phyloP scores from a whole-genome alignment of 2,888 invertebrate genomes.

The Drosophila subsilvestris region DNA sequence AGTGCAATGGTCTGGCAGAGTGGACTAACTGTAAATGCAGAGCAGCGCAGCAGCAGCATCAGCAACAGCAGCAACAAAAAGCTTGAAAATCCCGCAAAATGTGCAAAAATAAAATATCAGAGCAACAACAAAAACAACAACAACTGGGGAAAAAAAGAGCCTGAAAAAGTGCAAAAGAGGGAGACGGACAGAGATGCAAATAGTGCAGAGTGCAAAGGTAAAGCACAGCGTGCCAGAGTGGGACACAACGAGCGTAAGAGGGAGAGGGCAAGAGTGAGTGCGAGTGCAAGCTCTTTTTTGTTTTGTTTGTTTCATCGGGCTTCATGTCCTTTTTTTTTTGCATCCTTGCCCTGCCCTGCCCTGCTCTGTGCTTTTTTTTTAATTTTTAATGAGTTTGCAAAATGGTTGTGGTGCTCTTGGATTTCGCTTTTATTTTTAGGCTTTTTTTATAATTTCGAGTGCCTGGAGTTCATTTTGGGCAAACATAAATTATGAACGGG shows the following conservation, averaged over 20 bases:
- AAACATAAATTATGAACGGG: neutral
- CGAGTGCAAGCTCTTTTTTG: constrained; percentile 14
- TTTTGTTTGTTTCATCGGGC: neutral
- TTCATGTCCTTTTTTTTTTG: constrained; percentile 35
- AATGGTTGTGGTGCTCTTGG: constrained; percentile 36
- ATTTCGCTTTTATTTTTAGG: constrained; percentile 8
- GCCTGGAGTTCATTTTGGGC: neutral
- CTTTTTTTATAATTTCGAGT: neutral
- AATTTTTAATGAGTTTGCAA: constrained; percentile 47
- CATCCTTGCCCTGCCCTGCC: constrained; percentile 1
- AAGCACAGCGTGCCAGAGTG: neutral
- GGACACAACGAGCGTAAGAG: neutral
- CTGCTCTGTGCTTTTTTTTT: constrained; percentile 8
- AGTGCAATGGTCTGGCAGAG: constrained; percentile 42
- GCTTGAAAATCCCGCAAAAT: constrained; percentile 67
- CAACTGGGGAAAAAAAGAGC: constrained; percentile 33
- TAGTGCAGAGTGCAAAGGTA: constrained; percentile 26
- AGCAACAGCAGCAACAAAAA: constrained; percentile 19
- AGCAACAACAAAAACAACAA: constrained; percentile 6
- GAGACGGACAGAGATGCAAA: constrained; percentile 39
- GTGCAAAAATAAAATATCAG: constrained; percentile 66
- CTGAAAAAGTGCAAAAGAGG: constrained; percentile 49
- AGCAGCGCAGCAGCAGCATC: constrained; percentile 31
- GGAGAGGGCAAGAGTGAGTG: constrained; percentile 22
- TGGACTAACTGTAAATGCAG: constrained; percentile 64